phyloP scores from a whole-genome alignment of 1,140 invertebrate species.

The Lithobius niger region DNA sequence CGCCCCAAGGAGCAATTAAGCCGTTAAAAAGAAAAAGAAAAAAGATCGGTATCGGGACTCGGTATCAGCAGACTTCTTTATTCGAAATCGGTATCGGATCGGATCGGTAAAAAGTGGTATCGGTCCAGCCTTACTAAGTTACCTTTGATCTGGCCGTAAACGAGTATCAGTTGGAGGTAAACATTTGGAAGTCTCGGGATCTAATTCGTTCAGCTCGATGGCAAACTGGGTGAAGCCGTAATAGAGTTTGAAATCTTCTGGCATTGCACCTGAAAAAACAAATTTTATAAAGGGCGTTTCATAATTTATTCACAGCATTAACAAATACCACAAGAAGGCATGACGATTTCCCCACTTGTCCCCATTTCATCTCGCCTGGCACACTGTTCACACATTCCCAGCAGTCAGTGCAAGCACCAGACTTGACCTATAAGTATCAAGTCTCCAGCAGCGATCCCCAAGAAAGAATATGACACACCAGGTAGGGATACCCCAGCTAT shows the following conservation, averaged over 20 bases:
- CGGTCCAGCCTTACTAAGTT: slow-evolving; percentile 7
- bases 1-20: background rate
- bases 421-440: too few relatives aligned
- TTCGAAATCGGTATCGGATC: background rate
- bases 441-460: too few relatives aligned
- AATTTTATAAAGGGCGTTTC: too few relatives aligned
- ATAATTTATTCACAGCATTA: background rate
- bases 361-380: too few relatives aligned
- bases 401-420: too few relatives aligned
- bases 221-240: slow-evolving; percentile 76
- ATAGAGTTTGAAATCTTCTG: slow-evolving; percentile 61
- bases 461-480: too few relatives aligned
- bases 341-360: too few relatives aligned
- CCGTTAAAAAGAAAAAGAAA: background rate
- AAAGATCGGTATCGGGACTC: background rate
- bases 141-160: slow-evolving; percentile 44
- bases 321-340: too few relatives aligned
- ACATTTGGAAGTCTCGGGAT: slow-evolving; percentile 43
- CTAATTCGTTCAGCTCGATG: slow-evolving; percentile 68
- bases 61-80: background rate
- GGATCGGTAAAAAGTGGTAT: background rate
- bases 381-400: too few relatives aligned
- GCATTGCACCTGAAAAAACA: slow-evolving; percentile 47
- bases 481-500: too few relatives aligned
- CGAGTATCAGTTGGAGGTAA: slow-evolving; percentile 62